A percentile compares a stretch with the other conserved stretches of the same genome.
These are phyloP conservation scores for Amitus sp. DNA, from an alignment of 2,888 invertebrate species.

Conservation along the genomic window DNA sequence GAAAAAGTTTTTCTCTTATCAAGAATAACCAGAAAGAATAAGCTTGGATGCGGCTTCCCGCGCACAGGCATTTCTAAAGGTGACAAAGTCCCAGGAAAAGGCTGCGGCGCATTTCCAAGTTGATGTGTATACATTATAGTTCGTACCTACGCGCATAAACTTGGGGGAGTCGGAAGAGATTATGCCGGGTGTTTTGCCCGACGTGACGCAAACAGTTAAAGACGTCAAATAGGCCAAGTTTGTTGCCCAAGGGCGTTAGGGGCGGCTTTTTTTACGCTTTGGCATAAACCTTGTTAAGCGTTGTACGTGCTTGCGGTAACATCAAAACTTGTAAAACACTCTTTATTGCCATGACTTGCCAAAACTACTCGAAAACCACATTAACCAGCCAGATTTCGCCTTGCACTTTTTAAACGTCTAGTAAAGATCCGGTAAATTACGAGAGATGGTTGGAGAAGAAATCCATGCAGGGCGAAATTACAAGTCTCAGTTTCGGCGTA, in stretches of 20 bases:
- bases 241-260: slow-evolving; percentile 10
- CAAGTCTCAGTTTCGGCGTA: no score
- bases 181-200: slow-evolving; percentile 34
- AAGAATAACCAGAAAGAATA: slow-evolving; percentile 21
- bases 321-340: slow-evolving; percentile 34
- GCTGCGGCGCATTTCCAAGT: slow-evolving; percentile 16
- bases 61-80: no score
- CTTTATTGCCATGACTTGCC: slow-evolving; percentile 25
- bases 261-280: slow-evolving; percentile 11
- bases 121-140: slow-evolving; percentile 34
- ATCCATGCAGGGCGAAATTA: no score
- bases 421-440: neutral
- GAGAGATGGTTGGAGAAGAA: neutral
- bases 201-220: slow-evolving; percentile 34
- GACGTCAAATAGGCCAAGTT: slow-evolving; percentile 34
- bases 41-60: slow-evolving; percentile 12
- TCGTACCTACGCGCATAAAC: slow-evolving; percentile 32
- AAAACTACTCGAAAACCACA: slow-evolving; percentile 19
- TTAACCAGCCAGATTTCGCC: slow-evolving; percentile 12
- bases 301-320: slow-evolving; percentile 29
- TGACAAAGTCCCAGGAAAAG: slow-evolving; percentile 15
- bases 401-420: neutral
- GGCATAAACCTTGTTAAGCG: slow-evolving; percentile 33
- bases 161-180: slow-evolving; percentile 27
- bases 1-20: slow-evolving; percentile 15